Evolutionary conservation across 2,113 vertebrate species (phyloP).

Genomic region (Rattus norvegicus): GRCr8 NC_086022.1:85610001-85610500

Average conservation of each 20-base stretch:
- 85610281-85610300: rapidly evolving
- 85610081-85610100: background rate
- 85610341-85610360: background rate
- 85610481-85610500: background rate
- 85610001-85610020: background rate
- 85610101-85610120: background rate
- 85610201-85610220: background rate
- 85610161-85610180: background rate
- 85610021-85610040: background rate
- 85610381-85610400: background rate
- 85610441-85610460: constrained; percentile 43
- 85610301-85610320: background rate
- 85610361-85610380: constrained; percentile 10
- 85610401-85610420: background rate
- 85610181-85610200: background rate
- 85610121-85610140: background rate
- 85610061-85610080: background rate
- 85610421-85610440: background rate
- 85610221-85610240: background rate
- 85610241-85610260: background rate
- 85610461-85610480: background rate
- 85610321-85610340: background rate
- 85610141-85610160: background rate
- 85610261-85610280: background rate
- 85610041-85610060: background rate